A percentile compares a stretch with the other conserved stretches of the same genome.
These are phyloP conservation scores for Lepidocolaptes lacrymiger DNA, from an alignment of 2,797 vertebrate species.

Conservation along the genomic window DNA sequence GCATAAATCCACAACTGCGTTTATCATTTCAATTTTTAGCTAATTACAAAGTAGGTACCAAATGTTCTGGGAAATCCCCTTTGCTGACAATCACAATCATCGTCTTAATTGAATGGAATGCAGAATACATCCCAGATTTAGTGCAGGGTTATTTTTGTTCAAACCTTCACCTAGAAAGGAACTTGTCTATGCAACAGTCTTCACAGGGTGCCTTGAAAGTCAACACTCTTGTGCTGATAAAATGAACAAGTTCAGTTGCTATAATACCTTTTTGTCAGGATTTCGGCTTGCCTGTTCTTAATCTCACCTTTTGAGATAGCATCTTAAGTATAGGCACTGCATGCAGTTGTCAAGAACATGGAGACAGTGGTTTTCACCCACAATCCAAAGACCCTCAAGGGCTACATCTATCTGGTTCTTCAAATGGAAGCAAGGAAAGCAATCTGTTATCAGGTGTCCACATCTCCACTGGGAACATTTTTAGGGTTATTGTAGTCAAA, in stretches of 20 bases:
- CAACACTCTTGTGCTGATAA: not conserved
- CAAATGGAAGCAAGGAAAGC: not conserved
- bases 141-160: not conserved
- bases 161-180: not conserved
- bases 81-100: not conserved
- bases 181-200: not conserved
- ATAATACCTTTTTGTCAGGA: not conserved
- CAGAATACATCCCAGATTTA: not conserved
- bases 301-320: not conserved
- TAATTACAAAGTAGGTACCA: not conserved
- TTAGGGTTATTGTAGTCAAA: not conserved
- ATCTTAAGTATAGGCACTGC: not conserved
- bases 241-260: not conserved
- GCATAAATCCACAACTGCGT: not conserved
- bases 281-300: not conserved
- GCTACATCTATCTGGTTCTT: not conserved
- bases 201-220: not conserved
- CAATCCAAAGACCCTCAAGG: not conserved
- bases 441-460: not conserved
- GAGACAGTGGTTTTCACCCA: not conserved
- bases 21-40: not conserved
- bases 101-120: conserved; percentile 14
- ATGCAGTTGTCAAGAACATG: not conserved
- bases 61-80: conserved; percentile 1
- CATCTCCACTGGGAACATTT: not conserved